Evolutionary conservation across 2,888 invertebrate genomes (phyloP), one percentile per base, ranked within the genome.

Genomic region (Cataglyphis livida): DNA sequence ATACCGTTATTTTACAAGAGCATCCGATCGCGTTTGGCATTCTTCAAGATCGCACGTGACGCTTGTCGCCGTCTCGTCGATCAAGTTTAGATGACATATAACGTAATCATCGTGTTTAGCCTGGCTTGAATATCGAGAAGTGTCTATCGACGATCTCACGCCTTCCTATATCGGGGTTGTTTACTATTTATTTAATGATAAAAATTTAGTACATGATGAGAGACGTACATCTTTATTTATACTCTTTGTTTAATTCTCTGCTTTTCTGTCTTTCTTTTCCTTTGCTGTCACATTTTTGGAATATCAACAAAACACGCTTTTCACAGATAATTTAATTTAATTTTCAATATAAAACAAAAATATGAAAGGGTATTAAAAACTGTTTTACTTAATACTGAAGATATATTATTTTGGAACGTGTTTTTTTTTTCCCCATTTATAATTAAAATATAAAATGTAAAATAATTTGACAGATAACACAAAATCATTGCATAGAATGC

Each of bases 1-100:
- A 88, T 92, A 92, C 93, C 93, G 93, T 93, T 93, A 93, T 87
- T 79, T 82, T 64, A 73, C 68, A 48, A 48, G 61, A 68, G 75
- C 84, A 51, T 73, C 59, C 84, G 59, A 85, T 89, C 74, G 25
- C 81, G 66, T 83, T 88, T 73, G 86, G 82, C 74, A 89, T 86
- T 86, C 85, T 85, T 61, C 1, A 70, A 70, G 35, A 71, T 71
- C 25, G 0, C 21, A 25, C 32, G 32, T 44, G 44, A 48, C 81
- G 66, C 54, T 25, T 48, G 21, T 57, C 59, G n/a, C 38, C 32
- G 21, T 61, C 41, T 59, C 32, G 35, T 41, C 48, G 41, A 35
- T 65, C 51, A 32, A 41, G 15, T 9, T 64, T 25, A 28, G 21
- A 32, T 21, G 25, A n/a, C 10, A 15, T 15, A 32, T 15, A 48